Evolutionary conservation across 2,113 vertebrate species (phyloP).

Genomic region (Tauraco erythrolophus): DNA sequence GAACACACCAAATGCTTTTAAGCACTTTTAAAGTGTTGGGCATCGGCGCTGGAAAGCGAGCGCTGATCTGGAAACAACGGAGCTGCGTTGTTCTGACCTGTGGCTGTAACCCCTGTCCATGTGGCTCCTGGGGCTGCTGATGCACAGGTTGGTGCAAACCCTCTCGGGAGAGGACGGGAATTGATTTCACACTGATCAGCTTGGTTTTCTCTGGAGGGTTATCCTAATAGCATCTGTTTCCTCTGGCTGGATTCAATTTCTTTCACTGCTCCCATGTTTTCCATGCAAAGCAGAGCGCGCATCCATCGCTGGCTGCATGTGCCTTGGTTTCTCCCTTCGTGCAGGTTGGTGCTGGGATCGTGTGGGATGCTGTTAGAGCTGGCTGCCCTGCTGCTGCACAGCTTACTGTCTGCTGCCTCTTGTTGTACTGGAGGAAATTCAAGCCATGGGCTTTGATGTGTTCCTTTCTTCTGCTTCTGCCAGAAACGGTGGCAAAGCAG

Average conservation of each 20-base stretch:
- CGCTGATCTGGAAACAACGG: too few species aligned
- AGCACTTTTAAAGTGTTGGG: neutral
- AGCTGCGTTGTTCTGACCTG: neutral
- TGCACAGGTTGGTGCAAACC: neutral
- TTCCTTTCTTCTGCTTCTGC: neutral
- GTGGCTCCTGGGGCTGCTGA: neutral
- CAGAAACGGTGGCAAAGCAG: neutral
- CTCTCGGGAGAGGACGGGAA: neutral
- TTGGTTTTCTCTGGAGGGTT: neutral
- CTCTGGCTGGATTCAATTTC: neutral
- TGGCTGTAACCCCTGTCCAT: neutral
- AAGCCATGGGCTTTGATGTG: neutral
- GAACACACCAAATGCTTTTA: rapidly evolving
- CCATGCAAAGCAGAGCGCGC: neutral
- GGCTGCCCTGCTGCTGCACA: neutral
- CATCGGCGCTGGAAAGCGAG: rapidly evolving
- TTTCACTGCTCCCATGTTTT: neutral
- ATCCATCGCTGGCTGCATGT: rapidly evolving
- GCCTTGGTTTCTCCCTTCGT: rapidly evolving
- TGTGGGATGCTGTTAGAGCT: rapidly evolving
- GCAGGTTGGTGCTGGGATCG: neutral
- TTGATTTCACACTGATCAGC: neutral
- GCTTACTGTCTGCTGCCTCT: neutral
- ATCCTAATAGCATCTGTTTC: neutral
- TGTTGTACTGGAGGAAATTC: neutral